Conservation (phyloP, 1,140 invertebrate genomes). For the Drosophila takahashii region DNA sequence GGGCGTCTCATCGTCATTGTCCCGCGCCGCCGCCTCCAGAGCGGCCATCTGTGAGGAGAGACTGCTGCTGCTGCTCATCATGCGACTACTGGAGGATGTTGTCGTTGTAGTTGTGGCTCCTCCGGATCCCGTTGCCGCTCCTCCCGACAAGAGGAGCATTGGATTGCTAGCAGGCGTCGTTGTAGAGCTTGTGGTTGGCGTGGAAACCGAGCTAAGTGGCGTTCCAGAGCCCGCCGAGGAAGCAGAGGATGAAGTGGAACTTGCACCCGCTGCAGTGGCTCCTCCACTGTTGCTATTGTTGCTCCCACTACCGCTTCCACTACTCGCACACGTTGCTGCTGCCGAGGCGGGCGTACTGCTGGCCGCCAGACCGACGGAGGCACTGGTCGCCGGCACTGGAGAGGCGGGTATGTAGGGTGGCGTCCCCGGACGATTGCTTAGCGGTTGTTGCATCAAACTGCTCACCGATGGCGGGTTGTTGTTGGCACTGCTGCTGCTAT, state of each 20-base stretch:
- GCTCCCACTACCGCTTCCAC: conserved; percentile 33
- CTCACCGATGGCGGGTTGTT: conserved; percentile 86
- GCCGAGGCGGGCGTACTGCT: conserved; percentile 63
- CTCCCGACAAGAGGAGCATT: conserved; percentile 43
- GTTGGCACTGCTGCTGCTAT: conserved; percentile 36
- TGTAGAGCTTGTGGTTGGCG: conserved; percentile 54
- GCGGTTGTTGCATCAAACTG: conserved; percentile 82
- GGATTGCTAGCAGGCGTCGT: conserved; percentile 53
- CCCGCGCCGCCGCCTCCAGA: conserved; percentile 88
- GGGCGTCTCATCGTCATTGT: conserved; percentile 89
- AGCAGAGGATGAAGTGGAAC: conserved; percentile 15
- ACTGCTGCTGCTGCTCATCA: conserved; percentile 75
- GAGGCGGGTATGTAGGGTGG: conserved; percentile 73
- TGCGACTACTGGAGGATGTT: conserved; percentile 35
- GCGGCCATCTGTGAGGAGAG: conserved; percentile 90
- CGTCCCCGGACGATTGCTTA: conserved; percentile 68
- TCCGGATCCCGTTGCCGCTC: conserved; percentile 11
- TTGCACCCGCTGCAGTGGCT: conserved; percentile 26
- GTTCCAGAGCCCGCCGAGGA: conserved; percentile 42
- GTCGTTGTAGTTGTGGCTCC: conserved; percentile 43
- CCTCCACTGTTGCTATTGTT: conserved; percentile 22
- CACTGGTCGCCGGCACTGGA: conserved; percentile 65
- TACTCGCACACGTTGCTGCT: conserved; percentile 41
- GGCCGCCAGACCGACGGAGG: conserved; percentile 48
- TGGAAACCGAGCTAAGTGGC: conserved; percentile 60